A percentile compares a stretch with the other conserved stretches of the same genome.
phyloP scores from a whole-genome alignment of 2,888 invertebrate genomes.

The Thysanoteuthis rhombus region DNA sequence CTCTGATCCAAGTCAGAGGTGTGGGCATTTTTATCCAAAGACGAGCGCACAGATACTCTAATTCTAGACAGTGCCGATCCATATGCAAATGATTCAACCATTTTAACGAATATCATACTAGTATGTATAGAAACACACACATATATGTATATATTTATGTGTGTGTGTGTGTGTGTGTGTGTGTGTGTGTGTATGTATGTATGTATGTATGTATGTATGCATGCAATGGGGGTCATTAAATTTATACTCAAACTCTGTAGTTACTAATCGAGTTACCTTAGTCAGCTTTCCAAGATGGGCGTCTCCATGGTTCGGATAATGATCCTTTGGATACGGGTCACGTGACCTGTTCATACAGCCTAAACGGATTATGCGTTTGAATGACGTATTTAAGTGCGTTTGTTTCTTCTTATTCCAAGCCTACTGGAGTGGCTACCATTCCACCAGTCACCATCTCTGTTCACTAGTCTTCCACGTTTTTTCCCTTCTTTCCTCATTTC shows the following conservation, averaged over 20 bases:
- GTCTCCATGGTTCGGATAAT: background rate
- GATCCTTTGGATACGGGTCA: background rate
- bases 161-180: too few relatives aligned
- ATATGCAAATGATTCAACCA: too few relatives aligned
- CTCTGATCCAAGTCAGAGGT: too few relatives aligned
- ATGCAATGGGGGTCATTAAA: background rate
- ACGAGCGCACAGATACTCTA: too few relatives aligned
- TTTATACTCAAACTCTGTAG: background rate
- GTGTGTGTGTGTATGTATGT: too few relatives aligned
- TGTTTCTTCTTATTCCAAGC: background rate
- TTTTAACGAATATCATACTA: too few relatives aligned
- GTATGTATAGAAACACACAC: too few relatives aligned
- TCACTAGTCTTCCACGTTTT: background rate
- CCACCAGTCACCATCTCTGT: background rate
- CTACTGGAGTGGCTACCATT: background rate
- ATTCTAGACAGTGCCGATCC: too few relatives aligned
- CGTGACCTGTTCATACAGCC: background rate
- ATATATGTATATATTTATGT: too few relatives aligned
- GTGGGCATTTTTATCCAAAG: too few relatives aligned
- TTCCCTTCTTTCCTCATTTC: background rate
- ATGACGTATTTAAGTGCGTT: background rate
- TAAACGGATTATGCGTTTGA: background rate
- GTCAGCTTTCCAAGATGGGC: background rate
- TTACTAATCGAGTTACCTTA: conserved; percentile 12
- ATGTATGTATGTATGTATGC: background rate